Percentiles rank a stretch among this genome's conserved stretches.
These are phyloP conservation scores for Bovichtus variegatus DNA, from an alignment of 2,797 vertebrate genomes.

Conservation along the genomic window DNA sequence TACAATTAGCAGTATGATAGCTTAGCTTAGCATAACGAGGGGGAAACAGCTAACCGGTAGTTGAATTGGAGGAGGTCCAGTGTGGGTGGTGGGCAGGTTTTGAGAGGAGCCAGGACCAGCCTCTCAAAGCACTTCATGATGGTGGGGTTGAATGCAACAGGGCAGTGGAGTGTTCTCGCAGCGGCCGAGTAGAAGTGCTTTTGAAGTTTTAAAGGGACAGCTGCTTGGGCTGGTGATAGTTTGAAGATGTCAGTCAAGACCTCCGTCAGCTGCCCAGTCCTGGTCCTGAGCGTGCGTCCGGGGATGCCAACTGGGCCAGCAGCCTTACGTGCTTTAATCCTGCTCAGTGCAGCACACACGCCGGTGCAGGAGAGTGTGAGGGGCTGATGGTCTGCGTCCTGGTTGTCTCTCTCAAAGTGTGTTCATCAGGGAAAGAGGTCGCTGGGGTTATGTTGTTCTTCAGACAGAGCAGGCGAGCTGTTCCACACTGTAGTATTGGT, in stretches of 20 bases:
- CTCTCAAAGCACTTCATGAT: slow-evolving; percentile 35
- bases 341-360: background rate
- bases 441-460: too few species aligned
- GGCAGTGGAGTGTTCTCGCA: background rate
- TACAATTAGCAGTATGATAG: background rate
- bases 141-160: slow-evolving; percentile 17
- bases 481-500: background rate
- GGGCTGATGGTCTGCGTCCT: background rate
- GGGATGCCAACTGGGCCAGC: background rate
- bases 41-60: background rate
- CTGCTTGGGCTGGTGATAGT: too few species aligned
- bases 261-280: background rate
- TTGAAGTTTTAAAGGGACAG: background rate
- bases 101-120: background rate
- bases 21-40: background rate
- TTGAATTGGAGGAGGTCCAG: rapidly evolving
- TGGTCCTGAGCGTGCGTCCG: background rate
- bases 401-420: background rate
- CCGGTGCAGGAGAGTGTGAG: background rate
- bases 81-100: background rate
- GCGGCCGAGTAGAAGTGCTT: background rate
- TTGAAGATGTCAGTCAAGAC: background rate
- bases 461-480: background rate
- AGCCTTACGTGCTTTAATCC: background rate
- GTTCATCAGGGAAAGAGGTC: too few species aligned